Base-by-base conservation (phyloP, 2,888 invertebrate species). In the Noctua comes region DNA sequence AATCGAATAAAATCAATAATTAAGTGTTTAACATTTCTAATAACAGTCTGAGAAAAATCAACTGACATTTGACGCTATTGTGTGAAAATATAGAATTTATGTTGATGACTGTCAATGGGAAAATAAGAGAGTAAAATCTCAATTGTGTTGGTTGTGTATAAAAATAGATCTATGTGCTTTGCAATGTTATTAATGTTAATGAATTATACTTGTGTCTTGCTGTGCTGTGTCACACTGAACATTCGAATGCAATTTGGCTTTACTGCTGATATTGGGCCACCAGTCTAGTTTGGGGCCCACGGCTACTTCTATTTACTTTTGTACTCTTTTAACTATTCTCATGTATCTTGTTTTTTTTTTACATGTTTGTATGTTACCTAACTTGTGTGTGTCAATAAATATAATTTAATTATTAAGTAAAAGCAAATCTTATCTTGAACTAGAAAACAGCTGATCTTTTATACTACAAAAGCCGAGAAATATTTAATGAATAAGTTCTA, bases 111-210 rank as follows among this genome's bases (percentile, higher is more conserved):
- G 16, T 16, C 21, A 43, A 6, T 76, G 48, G 48, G 10, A 76
- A 86, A 82, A 59, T 18, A 27, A 31, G 27, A 51, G 16, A 64
- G 4, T 31, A 48, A 21, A 21, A 46, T 78, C 31, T 70, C 36
- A 48, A 24, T 59, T 46, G 4, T 40, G 46, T 46, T n/a, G 18
- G 1, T 64, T 57, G 0, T 11, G 0, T 57, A 27, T 57, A 40
- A 46, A 78, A 43, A 31, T n/a, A 24, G 27, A 64, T 16, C 10
- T 62, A 31, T 31, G 31, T 31, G 10, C 0, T 31, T n/a, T 46
- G 40, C 13, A 13, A 59, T 7, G 5, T 43, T 31, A 31, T n/a
- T n/a, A n/a, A n/a, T n/a, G n/a, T n/a, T n/a, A n/a, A n/a, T n/a
- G n/a, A n/a, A n/a, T n/a, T n/a, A n/a, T n/a, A n/a, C n/a, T n/a